phyloP scores from a whole-genome alignment of 2,888 invertebrate species.

The Ernsta delagoae region DNA sequence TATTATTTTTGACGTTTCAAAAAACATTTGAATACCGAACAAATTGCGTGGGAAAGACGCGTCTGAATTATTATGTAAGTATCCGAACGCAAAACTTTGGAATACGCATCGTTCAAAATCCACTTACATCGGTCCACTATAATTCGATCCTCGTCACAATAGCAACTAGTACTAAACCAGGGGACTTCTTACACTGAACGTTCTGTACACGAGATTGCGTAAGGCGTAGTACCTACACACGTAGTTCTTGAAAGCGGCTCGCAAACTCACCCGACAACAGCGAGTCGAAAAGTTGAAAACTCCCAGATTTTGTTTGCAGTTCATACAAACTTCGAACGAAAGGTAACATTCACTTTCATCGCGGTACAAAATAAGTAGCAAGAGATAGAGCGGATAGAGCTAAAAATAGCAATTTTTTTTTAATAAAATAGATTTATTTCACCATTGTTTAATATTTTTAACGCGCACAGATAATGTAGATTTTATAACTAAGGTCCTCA shows the following conservation, averaged over 20 bases:
- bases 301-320: conserved; percentile 43
- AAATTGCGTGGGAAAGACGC: not conserved
- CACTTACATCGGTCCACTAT: conserved; percentile 15
- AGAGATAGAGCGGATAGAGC: not conserved
- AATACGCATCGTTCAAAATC: conserved; percentile 34
- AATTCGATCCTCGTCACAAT: too few species aligned
- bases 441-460: too few species aligned
- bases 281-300: conserved; percentile 40
- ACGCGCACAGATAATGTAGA: too few species aligned
- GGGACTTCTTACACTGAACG: too few species aligned
- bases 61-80: conserved; percentile 7
- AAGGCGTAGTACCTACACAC: conserved; percentile 15
- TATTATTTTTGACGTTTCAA: too few species aligned
- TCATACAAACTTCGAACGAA: conserved; percentile 37
- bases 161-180: too few species aligned
- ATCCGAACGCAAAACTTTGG: conserved; percentile 18
- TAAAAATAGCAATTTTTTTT: too few species aligned
- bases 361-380: conserved; percentile 25
- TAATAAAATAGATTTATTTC: too few species aligned
- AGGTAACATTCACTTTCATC: conserved; percentile 42
- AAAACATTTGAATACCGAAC: not conserved
- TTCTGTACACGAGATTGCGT: conserved; percentile 34
- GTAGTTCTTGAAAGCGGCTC: conserved; percentile 24
- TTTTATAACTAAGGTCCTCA: too few species aligned
- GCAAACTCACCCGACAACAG: conserved; percentile 29